Conservation (phyloP, 2,888 invertebrate genomes). For the Fragum sueziense region DNA sequence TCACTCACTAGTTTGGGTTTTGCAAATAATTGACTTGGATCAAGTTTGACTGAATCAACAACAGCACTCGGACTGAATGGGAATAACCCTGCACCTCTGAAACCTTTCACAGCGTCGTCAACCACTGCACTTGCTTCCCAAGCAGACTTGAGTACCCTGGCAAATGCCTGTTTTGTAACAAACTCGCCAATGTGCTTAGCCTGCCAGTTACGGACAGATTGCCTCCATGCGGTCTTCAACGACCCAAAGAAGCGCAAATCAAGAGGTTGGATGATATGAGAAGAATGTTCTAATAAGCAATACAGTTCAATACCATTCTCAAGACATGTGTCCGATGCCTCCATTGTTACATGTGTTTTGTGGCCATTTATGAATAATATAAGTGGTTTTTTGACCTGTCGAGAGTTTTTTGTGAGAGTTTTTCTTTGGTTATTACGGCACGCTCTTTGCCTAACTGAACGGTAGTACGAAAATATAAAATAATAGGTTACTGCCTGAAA, state of each 20-base stretch:
- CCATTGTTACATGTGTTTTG: slow-evolving; percentile 40
- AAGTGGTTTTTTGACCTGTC: slow-evolving; percentile 32
- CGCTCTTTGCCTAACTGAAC: too few relatives aligned
- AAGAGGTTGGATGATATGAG: slow-evolving; percentile 53
- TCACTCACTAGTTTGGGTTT: neutral
- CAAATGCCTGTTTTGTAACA: slow-evolving; percentile 49
- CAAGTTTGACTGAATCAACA: slow-evolving; percentile 29
- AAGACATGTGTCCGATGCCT: slow-evolving; percentile 39
- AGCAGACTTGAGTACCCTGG: slow-evolving; percentile 40
- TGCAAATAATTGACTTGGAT: slow-evolving; percentile 17
- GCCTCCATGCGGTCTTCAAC: slow-evolving; percentile 53
- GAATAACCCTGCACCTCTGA: slow-evolving; percentile 33
- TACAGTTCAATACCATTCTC: slow-evolving; percentile 44
- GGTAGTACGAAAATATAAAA: too few relatives aligned
- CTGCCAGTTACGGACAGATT: slow-evolving; percentile 40
- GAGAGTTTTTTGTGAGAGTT: too few relatives aligned
- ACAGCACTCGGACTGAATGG: neutral
- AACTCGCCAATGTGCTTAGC: slow-evolving; percentile 30
- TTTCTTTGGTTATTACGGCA: too few relatives aligned
- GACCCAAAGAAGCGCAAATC: slow-evolving; percentile 50
- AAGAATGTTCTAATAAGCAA: slow-evolving; percentile 51
- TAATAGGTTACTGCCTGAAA: too few relatives aligned
- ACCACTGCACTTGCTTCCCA: slow-evolving; percentile 44
- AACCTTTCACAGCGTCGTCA: slow-evolving; percentile 49
- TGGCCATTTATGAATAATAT: slow-evolving; percentile 59